Base-by-base conservation (phyloP, 2,888 invertebrate species). In the Cosmorhoe ocellata region DNA sequence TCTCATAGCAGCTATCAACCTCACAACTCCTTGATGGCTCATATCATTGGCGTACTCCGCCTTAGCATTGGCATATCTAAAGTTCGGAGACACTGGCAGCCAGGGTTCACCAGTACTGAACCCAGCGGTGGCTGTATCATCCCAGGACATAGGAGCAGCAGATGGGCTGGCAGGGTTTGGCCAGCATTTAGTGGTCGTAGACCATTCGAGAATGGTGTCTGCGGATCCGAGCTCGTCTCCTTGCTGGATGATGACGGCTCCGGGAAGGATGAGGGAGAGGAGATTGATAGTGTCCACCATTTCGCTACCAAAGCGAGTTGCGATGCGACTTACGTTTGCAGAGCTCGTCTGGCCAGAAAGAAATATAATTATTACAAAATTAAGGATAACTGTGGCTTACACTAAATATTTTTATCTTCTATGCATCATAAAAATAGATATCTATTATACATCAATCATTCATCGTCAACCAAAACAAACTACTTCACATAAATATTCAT, bases 221-320 rank as follows among this genome's bases (percentile, higher is more conserved):
- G 82, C 81, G 0, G 76, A 72, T 0, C 94, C 95, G 1, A 96
- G 91, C 67, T 96, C 95, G 61, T 96, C 95, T 8, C 96, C 96
- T 75, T 97, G 95, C 71, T 96, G 96, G 13, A 95, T 93, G 18
- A 96, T 88, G 0, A 93, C 91, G 0, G 95, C 92, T 13, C 97
- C 97, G 0, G 96, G 96, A 14, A 97, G 80, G 0, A 93, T 83
- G 30, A 95, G 81, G 2, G 92, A 86, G 38, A 97, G 79, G 62
- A 95, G 92, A 74, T 94, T 94, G 14, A 95, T 75, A 0, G 93
- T 92, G 57, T 95, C 94, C 0, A 94, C 91, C 64, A 94, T 90
- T 47, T 93, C 92, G 1, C 76, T 79, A 1, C 95, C 94, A 48
- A 92, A 89, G 2, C 95, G 94, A 84, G 84, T 93, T 91, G 64